These are phyloP conservation scores for Wiebesia pumilae DNA, from an alignment of 1,140 invertebrate genomes.

Conservation along the genomic window DNA sequence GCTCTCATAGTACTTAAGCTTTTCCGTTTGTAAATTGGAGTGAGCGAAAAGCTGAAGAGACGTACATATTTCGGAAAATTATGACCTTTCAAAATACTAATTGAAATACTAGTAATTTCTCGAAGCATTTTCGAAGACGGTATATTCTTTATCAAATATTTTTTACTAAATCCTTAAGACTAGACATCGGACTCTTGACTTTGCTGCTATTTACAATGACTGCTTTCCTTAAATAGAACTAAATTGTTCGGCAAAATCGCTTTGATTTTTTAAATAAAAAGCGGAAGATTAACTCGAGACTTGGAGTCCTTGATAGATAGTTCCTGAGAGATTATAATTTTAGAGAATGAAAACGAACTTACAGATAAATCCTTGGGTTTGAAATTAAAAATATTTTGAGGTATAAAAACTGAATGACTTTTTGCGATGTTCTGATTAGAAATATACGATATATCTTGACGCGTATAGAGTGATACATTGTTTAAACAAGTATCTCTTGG, in stretches of 20 bases:
- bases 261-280: constrained; percentile 43
- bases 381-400: not conserved
- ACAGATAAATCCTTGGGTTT: not conserved
- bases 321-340: not conserved
- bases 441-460: not conserved
- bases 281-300: constrained; percentile 21
- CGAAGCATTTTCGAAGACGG: constrained; percentile 15
- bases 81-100: constrained; percentile 25
- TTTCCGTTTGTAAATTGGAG: not conserved
- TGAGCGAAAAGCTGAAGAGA: not conserved
- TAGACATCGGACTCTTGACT: constrained; percentile 26
- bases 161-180: constrained; percentile 17
- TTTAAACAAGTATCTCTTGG: not conserved
- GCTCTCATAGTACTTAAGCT: not conserved
- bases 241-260: constrained; percentile 36
- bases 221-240: constrained; percentile 33
- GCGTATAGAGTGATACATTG: not conserved
- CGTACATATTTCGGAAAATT: constrained; percentile 4
- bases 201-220: not conserved
- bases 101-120: not conserved
- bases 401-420: not conserved
- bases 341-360: not conserved
- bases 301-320: constrained; percentile 21
- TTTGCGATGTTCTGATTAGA: not conserved
- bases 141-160: not conserved